Evolutionary conservation across 2,888 invertebrate genomes (phyloP), one percentile per base, ranked within the genome.

Genomic region (Trissoscelio sp.): DNA sequence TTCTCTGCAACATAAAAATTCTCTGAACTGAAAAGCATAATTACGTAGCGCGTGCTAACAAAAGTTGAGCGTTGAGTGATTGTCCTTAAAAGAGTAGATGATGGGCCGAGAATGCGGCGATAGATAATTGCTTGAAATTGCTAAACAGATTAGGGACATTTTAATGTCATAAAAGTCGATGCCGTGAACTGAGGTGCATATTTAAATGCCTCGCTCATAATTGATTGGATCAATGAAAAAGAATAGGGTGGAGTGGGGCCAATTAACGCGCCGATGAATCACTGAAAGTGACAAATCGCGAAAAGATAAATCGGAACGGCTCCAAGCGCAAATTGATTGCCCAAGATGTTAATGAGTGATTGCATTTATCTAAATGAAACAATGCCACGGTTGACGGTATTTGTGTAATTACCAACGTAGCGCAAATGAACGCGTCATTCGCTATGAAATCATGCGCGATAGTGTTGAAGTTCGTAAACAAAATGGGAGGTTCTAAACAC

Each of bases 401-500:
- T 82, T 66, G 67, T 64, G 55, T 69, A 82, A 83, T 81, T 81
- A 83, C 57, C 66, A 67, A 37, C 20, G 53, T 58, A 51, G 37
- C 75, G 74, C 75, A 58, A 81, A 79, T 46, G 51, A 83, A 75
- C 79, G 67, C 64, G 46, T 67, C 67, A 79, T 58, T 70, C 51
- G 72, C 58, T 20, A 67, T 39, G 60, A 18, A 55, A 66, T 60
- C n/a, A 37, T 42, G 31, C 53, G 72, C 69, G 53, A 62, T 73
- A 79, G 70, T 37, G 64, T 70, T 73, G 44, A 83, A 72, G 66
- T 64, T 46, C 39, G 64, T 51, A 42, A 58, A 83, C 69, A 51
- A 58, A 82, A 82, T 80, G 81, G 81, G 83, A 82, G 82, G 81
- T 82, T 84, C 62, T 57, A 60, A 75, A 84, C 74, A 55, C 73